phyloP scores from a whole-genome alignment of 2,888 invertebrate genomes.

The Drosophila ustulata region DNA sequence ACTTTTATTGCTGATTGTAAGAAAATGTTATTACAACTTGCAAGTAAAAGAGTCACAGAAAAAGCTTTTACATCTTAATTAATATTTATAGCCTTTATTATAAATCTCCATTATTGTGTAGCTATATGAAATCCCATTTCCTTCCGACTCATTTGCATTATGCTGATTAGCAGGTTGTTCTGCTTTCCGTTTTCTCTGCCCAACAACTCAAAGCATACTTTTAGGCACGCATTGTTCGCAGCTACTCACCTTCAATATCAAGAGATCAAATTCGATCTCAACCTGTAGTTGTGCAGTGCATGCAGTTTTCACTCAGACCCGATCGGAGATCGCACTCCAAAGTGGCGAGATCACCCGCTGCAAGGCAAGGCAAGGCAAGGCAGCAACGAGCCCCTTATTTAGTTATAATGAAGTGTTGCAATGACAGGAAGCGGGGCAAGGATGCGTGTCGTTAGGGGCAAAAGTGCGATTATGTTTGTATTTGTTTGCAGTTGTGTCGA shows the following conservation, averaged over 20 bases:
- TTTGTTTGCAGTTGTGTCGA: slow-evolving; percentile 41
- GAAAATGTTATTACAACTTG: neutral
- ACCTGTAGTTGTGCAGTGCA: neutral
- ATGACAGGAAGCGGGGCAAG: no score
- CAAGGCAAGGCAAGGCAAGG: neutral
- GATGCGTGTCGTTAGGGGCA: neutral
- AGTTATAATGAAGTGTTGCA: slow-evolving; percentile 63
- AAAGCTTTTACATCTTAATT: neutral
- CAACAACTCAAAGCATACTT: slow-evolving; percentile 34
- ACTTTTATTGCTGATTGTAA: neutral
- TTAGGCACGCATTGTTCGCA: slow-evolving; percentile 27
- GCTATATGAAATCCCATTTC: neutral
- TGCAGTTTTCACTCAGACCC: slow-evolving; percentile 12
- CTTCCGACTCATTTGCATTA: neutral
- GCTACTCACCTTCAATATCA: neutral
- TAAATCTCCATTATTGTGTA: neutral
- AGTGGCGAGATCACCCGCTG: slow-evolving; percentile 12
- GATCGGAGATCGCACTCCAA: neutral
- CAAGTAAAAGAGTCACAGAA: neutral
- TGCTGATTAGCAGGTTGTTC: neutral
- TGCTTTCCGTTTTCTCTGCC: slow-evolving; percentile 1
- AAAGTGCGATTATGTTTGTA: slow-evolving; percentile 9
- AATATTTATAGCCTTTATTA: neutral
- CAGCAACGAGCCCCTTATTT: slow-evolving; percentile 60
- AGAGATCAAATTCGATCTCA: slow-evolving; percentile 1